These are phyloP conservation scores for Polietes domitor DNA, from an alignment of 2,888 invertebrate genomes.

Conservation along the genomic window DNA sequence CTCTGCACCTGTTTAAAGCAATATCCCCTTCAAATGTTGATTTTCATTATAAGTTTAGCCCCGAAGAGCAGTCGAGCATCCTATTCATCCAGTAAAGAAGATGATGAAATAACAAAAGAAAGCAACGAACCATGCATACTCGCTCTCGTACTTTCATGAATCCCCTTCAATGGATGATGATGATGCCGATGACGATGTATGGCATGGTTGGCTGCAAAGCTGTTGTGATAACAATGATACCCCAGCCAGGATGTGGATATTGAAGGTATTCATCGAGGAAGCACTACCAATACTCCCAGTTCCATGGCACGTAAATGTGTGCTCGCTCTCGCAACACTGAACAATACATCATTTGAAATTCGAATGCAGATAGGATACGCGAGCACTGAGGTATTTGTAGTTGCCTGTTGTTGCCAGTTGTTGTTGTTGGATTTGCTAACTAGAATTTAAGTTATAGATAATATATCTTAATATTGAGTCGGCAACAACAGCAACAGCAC, in stretches of 20 bases:
- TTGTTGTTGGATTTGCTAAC: background rate
- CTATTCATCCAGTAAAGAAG: background rate
- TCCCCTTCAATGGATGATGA: background rate
- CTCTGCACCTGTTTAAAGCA: background rate
- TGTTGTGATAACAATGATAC: constrained; percentile 1
- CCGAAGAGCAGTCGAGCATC: background rate
- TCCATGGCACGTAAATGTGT: background rate
- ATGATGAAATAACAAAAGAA: background rate
- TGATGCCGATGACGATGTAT: constrained; percentile 1
- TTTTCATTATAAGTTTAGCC: background rate
- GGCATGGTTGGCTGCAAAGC: constrained; percentile 6
- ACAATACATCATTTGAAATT: constrained; percentile 11
- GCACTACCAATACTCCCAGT: background rate
- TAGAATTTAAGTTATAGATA: constrained; percentile 34
- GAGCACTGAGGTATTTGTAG: background rate
- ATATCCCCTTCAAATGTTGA: background rate
- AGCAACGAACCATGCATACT: no score
- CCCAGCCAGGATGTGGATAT: background rate
- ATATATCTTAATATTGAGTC: constrained; percentile 25
- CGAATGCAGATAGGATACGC: background rate
- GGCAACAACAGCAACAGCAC: background rate
- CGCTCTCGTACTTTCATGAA: background rate
- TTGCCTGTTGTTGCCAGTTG: background rate
- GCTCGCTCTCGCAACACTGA: background rate
- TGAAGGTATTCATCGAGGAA: background rate